Base-by-base conservation (phyloP, 1,140 invertebrate species). In the Vanessa atalanta region DNA sequence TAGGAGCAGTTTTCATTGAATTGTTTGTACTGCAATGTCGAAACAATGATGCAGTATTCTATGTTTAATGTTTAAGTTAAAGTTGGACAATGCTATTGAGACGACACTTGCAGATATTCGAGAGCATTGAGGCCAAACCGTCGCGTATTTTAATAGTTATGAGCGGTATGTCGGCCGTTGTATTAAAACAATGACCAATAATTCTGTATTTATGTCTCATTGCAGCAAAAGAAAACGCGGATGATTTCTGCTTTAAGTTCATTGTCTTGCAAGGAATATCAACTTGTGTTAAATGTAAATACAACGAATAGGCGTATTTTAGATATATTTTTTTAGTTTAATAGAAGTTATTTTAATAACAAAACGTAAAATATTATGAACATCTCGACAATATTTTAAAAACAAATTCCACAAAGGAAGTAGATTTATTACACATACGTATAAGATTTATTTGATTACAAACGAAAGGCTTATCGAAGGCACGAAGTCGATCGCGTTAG, bases 121-220 rank as follows among this genome's bases (percentile, higher is more conserved):
- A 76, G 81, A 79, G 75, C 63, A 81, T 89, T 85, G 83, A 83
- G 87, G 84, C 81, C 83, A 87, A 86, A 76, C 83, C 87, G 83
- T 87, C 80, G 76, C 77, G 76, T 81, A 85, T 88, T 88, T 89
- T 88, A 89, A 90, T 91, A 86, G 86, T 87, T 84, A 83, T 78
- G 80, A 76, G 78, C 77, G 61, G 79, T 81, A 79, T 82, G 78
- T 83, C 81, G 74, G 79, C 73, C 78, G 81, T 85, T 85, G 83
- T 87, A 83, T 87, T 88, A 88, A 90, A 87, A 91, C 88, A 91
- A 91, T 89, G 88, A 82, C 83, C 87, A 87, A 90, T 91, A 91
- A 91, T 81, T 90, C 84, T 84, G 82, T 84, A 84, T 88, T 90
- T 89, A 88, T 84, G 85, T 84, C 84, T 86, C 87, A 88, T 87